Conservation (phyloP, 1,140 invertebrate genomes). For the Metaphire vulgaris region DNA sequence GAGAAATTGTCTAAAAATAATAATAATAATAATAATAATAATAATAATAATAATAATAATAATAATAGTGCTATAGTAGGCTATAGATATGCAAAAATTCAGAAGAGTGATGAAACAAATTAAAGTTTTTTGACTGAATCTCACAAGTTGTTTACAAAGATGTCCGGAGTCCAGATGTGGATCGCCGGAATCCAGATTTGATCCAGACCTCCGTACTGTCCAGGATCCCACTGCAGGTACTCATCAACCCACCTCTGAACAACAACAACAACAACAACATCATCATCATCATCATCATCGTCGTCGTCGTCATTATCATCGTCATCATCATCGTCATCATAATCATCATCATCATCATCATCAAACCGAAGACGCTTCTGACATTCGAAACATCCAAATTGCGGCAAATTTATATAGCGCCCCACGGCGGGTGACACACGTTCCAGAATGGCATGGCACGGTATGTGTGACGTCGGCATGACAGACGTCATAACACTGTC, state of each 20-base stretch:
- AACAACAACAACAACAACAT: slow-evolving; percentile 4
- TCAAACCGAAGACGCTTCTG: neutral
- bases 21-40: slow-evolving; percentile 4
- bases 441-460: too few relatives aligned
- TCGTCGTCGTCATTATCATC: slow-evolving; percentile 1
- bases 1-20: too few relatives aligned
- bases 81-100: too few relatives aligned
- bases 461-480: too few relatives aligned
- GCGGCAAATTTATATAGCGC: too few relatives aligned
- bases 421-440: too few relatives aligned
- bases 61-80: neutral
- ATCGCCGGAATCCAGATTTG: slow-evolving; percentile 44
- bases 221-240: slow-evolving; percentile 48
- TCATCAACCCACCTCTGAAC: slow-evolving; percentile 46
- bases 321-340: neutral
- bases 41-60: slow-evolving; percentile 2
- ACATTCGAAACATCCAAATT: too few relatives aligned
- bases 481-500: too few relatives aligned
- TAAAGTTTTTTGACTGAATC: too few relatives aligned
- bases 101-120: too few relatives aligned
- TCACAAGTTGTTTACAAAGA: slow-evolving; percentile 52
- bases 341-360: slow-evolving; percentile 11
- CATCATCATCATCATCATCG: slow-evolving; percentile 15
- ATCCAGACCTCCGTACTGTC: slow-evolving; percentile 44
- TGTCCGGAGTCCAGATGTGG: slow-evolving; percentile 52